Evolutionary conservation across 2,113 vertebrate species (phyloP), one percentile per base, ranked within the genome.

Genomic region (Orthochromis indermauri): DNA sequence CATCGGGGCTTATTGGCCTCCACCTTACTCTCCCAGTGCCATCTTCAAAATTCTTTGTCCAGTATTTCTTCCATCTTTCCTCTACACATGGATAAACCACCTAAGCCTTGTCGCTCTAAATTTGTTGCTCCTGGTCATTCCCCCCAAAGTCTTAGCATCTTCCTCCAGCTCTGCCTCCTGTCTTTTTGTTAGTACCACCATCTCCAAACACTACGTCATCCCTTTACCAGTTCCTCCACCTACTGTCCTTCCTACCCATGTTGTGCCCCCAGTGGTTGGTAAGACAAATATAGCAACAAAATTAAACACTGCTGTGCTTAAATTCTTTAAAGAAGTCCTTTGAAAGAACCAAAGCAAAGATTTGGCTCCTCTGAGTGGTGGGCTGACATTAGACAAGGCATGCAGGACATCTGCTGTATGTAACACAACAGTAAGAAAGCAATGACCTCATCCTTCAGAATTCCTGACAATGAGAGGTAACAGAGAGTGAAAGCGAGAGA

Each of bases 331-430:
- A 88, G 68, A 54, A 37, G 33, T 66, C 61, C 55, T 51, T 83
- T 86, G 37, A 88, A 86, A 59, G 28, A 66, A 85, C 6, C 6
- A 42, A 76, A 47, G 24, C 68, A 76, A 47, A 76, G 24, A 47
- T 88, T 82, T 82, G 66, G 85, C 80, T 85, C 31, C 35, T 80
- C 53, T 9, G 31, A 84, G 53, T 21, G 57, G 53, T 59, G 88
- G 54, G 28, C 33, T 16, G 13, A 81, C 83, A 84, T 90, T 82
- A 73, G 86, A 90, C 78, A 26, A 42, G 59, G 33, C 37, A 45
- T 73, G 21, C 68, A 73, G 68, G 40, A 76, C 37, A 47, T 47
- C 71, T 76, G 71, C 9, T 76, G 40, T 47, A 76, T 76, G 14
- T 28, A 28, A 47, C 40, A 28, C 42, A 76, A 76, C 6, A 28